Evolutionary conservation across 2,888 invertebrate species (phyloP).

Genomic region (Hecatera dysodea): DNA sequence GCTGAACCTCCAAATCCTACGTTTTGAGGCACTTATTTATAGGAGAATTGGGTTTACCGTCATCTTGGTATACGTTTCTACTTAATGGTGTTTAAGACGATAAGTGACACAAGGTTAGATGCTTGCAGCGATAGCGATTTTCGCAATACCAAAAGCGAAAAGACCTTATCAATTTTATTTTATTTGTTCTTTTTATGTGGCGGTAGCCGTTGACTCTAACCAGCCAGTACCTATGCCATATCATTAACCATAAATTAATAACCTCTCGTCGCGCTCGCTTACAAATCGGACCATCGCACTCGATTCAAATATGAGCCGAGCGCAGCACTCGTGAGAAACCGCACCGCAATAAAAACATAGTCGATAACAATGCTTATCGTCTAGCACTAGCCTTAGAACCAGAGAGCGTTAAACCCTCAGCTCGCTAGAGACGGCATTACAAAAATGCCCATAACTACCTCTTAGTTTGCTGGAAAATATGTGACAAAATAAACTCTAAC

Average conservation of each 20-base stretch:
- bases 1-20: too few species aligned
- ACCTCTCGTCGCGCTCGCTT: neutral
- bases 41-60: neutral
- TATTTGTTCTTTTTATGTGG: too few species aligned
- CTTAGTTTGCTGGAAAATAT: too few species aligned
- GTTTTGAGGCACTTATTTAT: too few species aligned
- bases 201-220: too few species aligned
- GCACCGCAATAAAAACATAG: conserved; percentile 51
- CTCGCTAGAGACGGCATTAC: neutral
- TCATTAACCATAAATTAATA: neutral
- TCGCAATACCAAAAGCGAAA: neutral
- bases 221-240: too few species aligned
- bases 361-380: conserved; percentile 56
- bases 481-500: too few species aligned
- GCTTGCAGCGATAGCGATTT: neutral
- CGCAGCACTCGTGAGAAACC: conserved; percentile 58
- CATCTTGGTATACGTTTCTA: neutral
- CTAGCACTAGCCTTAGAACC: neutral
- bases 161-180: too few species aligned
- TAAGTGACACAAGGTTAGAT: neutral
- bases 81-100: neutral
- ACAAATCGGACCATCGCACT: conserved; percentile 25
- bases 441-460: too few species aligned
- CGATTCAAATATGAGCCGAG: conserved; percentile 47
- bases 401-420: neutral